Evolutionary conservation across 2,888 invertebrate species (phyloP).

Genomic region (Apamea monoglypha): DNA sequence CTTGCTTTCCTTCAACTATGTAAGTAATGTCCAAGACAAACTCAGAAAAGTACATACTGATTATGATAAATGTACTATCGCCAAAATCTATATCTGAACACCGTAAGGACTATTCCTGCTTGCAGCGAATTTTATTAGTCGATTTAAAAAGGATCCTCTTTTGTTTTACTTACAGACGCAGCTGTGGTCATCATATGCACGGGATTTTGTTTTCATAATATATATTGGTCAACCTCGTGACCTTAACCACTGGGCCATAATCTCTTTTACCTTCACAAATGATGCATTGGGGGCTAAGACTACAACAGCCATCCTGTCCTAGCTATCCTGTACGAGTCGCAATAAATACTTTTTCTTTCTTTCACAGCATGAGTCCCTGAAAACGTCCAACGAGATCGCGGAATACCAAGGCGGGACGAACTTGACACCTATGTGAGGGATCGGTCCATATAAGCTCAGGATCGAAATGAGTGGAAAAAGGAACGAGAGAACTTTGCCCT

Average conservation of each 20-base stretch:
- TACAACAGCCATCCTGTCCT: no score
- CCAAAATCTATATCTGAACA: no score
- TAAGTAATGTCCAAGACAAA: background rate
- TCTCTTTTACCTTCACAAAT: background rate
- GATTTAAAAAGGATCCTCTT: no score
- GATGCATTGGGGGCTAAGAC: background rate
- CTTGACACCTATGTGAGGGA: background rate
- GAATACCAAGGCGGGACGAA: background rate
- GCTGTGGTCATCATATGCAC: no score
- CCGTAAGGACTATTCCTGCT: no score
- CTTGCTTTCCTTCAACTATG: background rate
- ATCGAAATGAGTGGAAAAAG: background rate
- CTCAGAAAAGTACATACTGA: background rate
- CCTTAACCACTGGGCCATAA: background rate
- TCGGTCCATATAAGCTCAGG: background rate
- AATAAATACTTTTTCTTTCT: no score
- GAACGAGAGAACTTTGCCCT: background rate
- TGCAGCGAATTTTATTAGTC: no score
- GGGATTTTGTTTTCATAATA: no score
- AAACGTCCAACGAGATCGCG: background rate
- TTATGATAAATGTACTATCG: no score
- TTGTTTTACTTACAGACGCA: no score
- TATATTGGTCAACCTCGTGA: no score
- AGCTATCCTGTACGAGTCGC: no score
- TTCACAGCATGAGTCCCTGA: background rate